Base-by-base conservation (phyloP, 2,113 vertebrate species). In the Lepidothrix coronata region DNA sequence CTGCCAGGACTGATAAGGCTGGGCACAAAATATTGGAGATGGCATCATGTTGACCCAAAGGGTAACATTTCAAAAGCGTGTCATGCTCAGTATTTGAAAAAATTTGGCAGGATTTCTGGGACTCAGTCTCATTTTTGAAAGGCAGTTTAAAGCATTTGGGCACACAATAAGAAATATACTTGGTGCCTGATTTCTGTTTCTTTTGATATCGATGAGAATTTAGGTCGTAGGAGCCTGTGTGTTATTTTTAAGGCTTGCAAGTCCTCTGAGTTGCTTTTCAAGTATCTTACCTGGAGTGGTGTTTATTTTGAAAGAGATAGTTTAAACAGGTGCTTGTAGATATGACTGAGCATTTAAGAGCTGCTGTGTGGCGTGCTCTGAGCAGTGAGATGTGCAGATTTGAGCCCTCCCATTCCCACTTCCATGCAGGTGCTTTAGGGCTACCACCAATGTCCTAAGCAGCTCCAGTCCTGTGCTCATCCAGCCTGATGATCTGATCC, bases 1-100 rank as follows among this genome's bases (percentile, higher is more conserved):
- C 52, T 94, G 85, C 85, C 87, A 91, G 66, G 65, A 30, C 68
- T 85, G 88, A 85, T 85, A 89, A 94, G 55, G 28, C 67, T 75
- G 18, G 15, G 35, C 43, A 55, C 49, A 46, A 92, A 74, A 51
- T 78, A 74, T 15, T 73, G 25, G 81, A 88, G 88, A 62, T 90
- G 71, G 57, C 87, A 85, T 92, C 51, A 10, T 22, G 30, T 77
- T 74, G 80, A 63, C 74, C 78, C 70, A 70, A 79, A 76, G 81
- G 73, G 65, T 78, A 71, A 52, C 25, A 30, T 25, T 92, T 91
- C 86, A 89, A 68, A 92, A 91, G 27, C n/a, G 55, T 72, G 24
- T 72, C 27, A 33, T 2, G 3, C 71, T 75, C 5, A 4, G 87
- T 43, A 33, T 91, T 91, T 58, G 30, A 77, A 83, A 67, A 62